Conservation (phyloP, 2,888 invertebrate species). For the Drosophila acutilabella region DNA sequence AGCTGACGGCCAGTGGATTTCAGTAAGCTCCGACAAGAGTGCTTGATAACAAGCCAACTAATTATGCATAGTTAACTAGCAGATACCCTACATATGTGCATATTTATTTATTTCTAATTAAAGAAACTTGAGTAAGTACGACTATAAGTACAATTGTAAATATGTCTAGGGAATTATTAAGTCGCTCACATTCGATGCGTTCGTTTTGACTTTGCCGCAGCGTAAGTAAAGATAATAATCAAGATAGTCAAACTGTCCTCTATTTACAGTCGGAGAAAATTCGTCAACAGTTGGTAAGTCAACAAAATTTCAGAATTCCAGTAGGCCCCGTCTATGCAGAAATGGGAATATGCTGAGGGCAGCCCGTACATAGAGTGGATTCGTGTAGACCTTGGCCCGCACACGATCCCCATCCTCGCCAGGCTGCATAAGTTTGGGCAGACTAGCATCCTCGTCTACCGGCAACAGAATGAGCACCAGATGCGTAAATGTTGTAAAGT, state of each 20-base stretch:
- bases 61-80: background rate
- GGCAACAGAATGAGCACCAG: slow-evolving; percentile 79
- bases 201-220: slow-evolving; percentile 46
- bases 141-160: slow-evolving; percentile 10
- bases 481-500: slow-evolving; percentile 76
- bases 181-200: background rate
- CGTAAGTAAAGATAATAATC: slow-evolving; percentile 63
- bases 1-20: slow-evolving; percentile 8
- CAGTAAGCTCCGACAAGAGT: background rate
- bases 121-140: slow-evolving; percentile 7
- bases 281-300: slow-evolving; percentile 26
- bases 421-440: slow-evolving; percentile 72
- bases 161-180: slow-evolving; percentile 4
- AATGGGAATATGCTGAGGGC: slow-evolving; percentile 82
- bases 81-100: slow-evolving; percentile 3
- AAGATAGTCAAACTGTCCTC: slow-evolving; percentile 50
- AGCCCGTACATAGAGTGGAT: slow-evolving; percentile 82
- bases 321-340: slow-evolving; percentile 78
- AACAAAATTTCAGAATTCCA: slow-evolving; percentile 62
- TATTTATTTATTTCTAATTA: slow-evolving; percentile 2
- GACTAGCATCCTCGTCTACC: slow-evolving; percentile 75
- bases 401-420: slow-evolving; percentile 79
- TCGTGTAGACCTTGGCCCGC: slow-evolving; percentile 78
- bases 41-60: background rate
- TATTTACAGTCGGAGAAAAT: slow-evolving; percentile 36